Evolutionary conservation across 2,113 vertebrate species (phyloP), one percentile per base, ranked within the genome.

Genomic region (Paracanthobrama guichenoti): DNA sequence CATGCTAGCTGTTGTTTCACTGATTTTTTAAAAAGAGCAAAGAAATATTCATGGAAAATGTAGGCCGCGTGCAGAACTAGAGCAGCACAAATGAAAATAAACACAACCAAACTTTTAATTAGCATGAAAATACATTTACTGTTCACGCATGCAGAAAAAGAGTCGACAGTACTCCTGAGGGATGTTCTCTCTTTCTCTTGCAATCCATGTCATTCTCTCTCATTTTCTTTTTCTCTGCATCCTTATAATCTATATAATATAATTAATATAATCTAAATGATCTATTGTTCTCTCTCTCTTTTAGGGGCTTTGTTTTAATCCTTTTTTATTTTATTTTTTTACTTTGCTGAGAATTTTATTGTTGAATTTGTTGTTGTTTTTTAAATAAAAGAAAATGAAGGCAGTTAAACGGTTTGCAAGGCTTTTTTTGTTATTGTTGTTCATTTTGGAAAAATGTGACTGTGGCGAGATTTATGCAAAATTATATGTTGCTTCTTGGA

Each of bases 31-130:
- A 83, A 50, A 48, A 62, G 7, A 69, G 18, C 35, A 46, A 12
- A 64, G 39, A 69, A 39, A 55, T 57, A 46, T 64, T 78, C 42
- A 10, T 6, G 50, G 53, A 60, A 55, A 85, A 72, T 79, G 42
- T 85, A 80, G 76, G 83, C 31, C 53, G 26, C 46, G 75, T 74
- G 44, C 48, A 80, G 42, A 85, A 79, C n/a, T 80, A 57, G 77
- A 81, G 74, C 76, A 85, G 77, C 84, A 85, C 83, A 85, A 80
- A 85, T 60, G 60, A 74, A 81, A 50, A 85, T 31, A 24, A 60
- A 42, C 79, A 62, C 22, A 64, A 18, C 20, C 6, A 22, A 81
- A 86, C 78, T 76, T 85, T 81, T 75, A 76, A 85, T 86, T 82
- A 55, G 84, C 67, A 18, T 76, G 44, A 81, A 86, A 86, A 76